Conservation (phyloP, 2,888 invertebrate species). For the Sarcophaga rosellei region DNA sequence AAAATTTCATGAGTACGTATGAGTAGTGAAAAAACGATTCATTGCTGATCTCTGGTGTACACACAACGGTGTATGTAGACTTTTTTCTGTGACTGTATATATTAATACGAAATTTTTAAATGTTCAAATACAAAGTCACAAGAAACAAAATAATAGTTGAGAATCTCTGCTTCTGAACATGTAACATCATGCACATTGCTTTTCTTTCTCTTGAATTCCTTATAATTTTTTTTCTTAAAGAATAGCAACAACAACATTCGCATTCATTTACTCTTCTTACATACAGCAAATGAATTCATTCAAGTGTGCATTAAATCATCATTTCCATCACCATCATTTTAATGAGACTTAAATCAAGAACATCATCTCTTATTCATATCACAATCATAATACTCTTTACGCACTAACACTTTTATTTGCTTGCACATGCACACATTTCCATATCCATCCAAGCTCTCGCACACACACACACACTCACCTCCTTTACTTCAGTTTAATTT, state of each 20-base stretch:
- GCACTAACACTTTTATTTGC: not conserved
- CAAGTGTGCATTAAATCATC: conserved; percentile 65
- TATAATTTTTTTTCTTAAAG: too few relatives aligned
- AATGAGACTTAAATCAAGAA: conserved; percentile 24
- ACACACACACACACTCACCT: conserved; percentile 11
- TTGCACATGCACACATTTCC: too few relatives aligned
- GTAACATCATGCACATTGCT: conserved; percentile 41
- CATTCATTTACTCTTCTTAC: not conserved
- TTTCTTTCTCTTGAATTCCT: conserved; percentile 3
- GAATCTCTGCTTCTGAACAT: too few relatives aligned
- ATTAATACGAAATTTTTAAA: too few relatives aligned
- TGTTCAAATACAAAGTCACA: too few relatives aligned
- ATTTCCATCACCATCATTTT: conserved; percentile 28
- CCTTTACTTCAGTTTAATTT: not conserved
- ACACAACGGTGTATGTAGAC: too few relatives aligned
- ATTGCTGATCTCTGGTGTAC: too few relatives aligned
- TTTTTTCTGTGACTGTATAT: too few relatives aligned
- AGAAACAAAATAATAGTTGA: too few relatives aligned
- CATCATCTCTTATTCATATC: conserved; percentile 55
- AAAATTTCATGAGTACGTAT: too few relatives aligned
- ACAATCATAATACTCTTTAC: conserved; percentile 32
- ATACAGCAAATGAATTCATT: conserved; percentile 48
- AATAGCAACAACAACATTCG: too few relatives aligned
- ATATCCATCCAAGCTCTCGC: not conserved
- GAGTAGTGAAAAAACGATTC: too few relatives aligned